Evolutionary conservation across 2,888 invertebrate genomes (phyloP).

Genomic region (Caradrina clavipalpis): DNA sequence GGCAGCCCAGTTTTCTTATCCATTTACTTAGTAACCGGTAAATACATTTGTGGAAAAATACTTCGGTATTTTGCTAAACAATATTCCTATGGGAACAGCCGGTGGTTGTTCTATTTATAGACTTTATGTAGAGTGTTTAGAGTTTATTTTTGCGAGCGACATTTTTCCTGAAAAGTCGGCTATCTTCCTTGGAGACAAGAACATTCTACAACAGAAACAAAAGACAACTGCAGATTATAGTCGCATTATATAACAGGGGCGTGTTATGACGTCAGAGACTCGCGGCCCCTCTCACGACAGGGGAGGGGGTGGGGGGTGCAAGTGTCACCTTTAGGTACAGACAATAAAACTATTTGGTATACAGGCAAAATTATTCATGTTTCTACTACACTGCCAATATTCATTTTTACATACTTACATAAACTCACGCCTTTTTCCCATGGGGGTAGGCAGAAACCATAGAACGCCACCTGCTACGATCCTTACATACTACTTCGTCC

Average conservation of each 20-base stretch:
- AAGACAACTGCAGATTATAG: constrained; percentile 33
- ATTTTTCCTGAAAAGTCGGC: neutral
- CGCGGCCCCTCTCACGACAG: constrained; percentile 12
- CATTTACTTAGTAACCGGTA: constrained; percentile 28
- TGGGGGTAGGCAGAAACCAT: too few relatives aligned
- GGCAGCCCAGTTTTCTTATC: constrained; percentile 12
- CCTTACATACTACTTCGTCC: too few relatives aligned
- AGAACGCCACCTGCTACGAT: too few relatives aligned
- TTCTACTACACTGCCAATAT: too few relatives aligned
- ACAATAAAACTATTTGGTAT: too few relatives aligned
- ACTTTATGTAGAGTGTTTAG: too few relatives aligned
- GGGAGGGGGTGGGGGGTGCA: neutral
- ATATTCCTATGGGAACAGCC: constrained; percentile 8
- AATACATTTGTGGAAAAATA: constrained; percentile 8
- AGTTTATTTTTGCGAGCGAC: neutral
- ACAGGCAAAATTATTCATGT: too few relatives aligned
- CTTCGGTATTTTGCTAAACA: constrained; percentile 3
- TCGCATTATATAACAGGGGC: constrained; percentile 31
- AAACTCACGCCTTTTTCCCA: too few relatives aligned
- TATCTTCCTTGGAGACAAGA: constrained; percentile 8
- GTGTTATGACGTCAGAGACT: constrained; percentile 49
- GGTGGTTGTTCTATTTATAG: constrained; percentile 1
- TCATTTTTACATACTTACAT: too few relatives aligned
- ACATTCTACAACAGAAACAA: constrained; percentile 24
- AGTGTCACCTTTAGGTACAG: neutral